Percentiles rank a stretch among this genome's conserved stretches.
phyloP scores from a whole-genome alignment of 2,888 invertebrate species.

The Diarsia brunnea region DNA sequence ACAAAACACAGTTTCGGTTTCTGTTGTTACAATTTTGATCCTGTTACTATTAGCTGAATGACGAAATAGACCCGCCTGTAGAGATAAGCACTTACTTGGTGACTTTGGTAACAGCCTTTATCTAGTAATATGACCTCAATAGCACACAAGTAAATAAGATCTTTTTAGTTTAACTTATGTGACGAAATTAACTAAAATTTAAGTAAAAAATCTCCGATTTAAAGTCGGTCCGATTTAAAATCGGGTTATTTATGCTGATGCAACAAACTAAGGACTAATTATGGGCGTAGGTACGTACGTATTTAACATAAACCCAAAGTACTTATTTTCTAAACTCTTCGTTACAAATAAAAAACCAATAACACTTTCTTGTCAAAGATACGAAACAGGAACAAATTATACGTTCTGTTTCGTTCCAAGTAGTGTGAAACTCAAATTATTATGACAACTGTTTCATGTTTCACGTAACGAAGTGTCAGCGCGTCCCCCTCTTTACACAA shows the following conservation, averaged over 20 bases:
- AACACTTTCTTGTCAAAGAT: constrained; percentile 37
- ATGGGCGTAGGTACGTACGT: background rate
- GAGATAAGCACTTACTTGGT: background rate
- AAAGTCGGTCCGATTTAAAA: too few species aligned
- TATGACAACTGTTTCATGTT: constrained; percentile 75
- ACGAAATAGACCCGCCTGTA: constrained; percentile 9
- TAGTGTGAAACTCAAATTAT: constrained; percentile 75
- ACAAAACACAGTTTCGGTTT: constrained; percentile 33
- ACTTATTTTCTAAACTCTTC: constrained; percentile 19
- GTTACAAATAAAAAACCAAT: constrained; percentile 37
- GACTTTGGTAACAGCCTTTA: constrained; percentile 5
- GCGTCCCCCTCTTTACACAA: constrained; percentile 61
- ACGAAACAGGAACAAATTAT: constrained; percentile 66
- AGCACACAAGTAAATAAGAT: background rate
- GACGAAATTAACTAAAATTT: background rate
- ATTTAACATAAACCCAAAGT: background rate
- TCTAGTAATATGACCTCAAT: constrained; percentile 27
- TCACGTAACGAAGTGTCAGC: constrained; percentile 71
- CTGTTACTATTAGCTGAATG: constrained; percentile 7
- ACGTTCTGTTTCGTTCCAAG: constrained; percentile 67
- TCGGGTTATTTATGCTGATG: fast-evolving
- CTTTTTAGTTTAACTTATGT: constrained; percentile 1
- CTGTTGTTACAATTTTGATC: constrained; percentile 14
- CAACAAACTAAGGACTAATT: background rate
- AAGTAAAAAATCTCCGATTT: too few species aligned